These are phyloP conservation scores for Todiramphus chloris DNA, from an alignment of 2,113 vertebrate species.

Conservation along the genomic window DNA sequence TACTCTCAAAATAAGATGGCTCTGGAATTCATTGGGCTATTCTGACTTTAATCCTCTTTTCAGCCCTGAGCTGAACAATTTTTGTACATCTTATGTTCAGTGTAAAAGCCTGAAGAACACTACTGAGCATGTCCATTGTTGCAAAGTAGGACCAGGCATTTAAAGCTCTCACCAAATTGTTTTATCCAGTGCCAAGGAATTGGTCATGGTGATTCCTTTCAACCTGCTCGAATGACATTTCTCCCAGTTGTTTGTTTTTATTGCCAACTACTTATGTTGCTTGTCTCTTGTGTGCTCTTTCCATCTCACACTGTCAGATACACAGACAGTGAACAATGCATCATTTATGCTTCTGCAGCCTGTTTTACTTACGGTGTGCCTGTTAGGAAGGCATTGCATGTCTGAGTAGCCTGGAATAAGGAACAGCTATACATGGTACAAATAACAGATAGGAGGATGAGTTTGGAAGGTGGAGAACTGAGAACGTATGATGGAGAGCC, in stretches of 20 bases:
- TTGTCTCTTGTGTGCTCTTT: constrained; percentile 66
- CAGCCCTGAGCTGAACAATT: neutral
- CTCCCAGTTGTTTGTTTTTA: constrained; percentile 64
- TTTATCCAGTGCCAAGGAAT: neutral
- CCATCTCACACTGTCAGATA: constrained; percentile 61
- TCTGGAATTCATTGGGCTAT: neutral
- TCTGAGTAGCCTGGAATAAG: constrained; percentile 50
- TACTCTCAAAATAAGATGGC: constrained; percentile 6
- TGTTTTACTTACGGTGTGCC: constrained; percentile 51
- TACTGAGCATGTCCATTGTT: neutral
- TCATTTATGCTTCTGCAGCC: constrained; percentile 59
- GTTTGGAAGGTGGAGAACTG: constrained; percentile 53
- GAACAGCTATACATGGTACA: constrained; percentile 30
- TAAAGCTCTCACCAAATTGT: constrained; percentile 9
- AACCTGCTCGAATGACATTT: constrained; percentile 77
- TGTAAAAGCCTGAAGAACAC: constrained; percentile 31
- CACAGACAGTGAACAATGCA: constrained; percentile 57
- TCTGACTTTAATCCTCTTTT: neutral
- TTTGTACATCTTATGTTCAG: constrained; percentile 24
- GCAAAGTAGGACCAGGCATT: constrained; percentile 2
- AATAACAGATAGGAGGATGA: constrained; percentile 51
- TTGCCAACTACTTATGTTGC: constrained; percentile 68
- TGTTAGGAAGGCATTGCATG: constrained; percentile 60
- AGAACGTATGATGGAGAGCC: neutral
- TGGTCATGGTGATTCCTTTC: constrained; percentile 73